Percentiles rank a stretch among this genome's conserved stretches.
Conservation (phyloP, 2,113 vertebrate species). For the Dromaius novaehollandiae region DNA sequence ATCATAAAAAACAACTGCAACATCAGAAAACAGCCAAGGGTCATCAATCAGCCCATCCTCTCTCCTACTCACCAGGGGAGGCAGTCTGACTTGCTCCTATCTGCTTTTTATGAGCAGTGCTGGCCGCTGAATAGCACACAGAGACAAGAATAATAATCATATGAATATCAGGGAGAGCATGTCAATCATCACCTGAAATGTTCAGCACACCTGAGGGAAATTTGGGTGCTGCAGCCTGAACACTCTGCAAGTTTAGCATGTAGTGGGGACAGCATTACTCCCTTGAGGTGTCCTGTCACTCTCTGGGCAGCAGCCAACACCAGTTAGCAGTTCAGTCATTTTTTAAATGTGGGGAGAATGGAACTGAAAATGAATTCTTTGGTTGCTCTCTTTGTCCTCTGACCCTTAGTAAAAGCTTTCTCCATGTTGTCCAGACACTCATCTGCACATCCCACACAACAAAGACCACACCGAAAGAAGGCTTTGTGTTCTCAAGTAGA, state of each 20-base stretch:
- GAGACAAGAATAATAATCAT: constrained; percentile 59
- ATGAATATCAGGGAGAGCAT: constrained; percentile 44
- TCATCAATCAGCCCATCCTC: constrained; percentile 78
- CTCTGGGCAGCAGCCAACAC: neutral
- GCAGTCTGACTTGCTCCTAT: constrained; percentile 43
- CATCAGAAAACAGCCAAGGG: constrained; percentile 71
- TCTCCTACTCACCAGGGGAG: constrained; percentile 51
- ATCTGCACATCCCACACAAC: neutral
- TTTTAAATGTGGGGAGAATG: neutral
- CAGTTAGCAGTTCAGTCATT: neutral
- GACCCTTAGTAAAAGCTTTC: neutral
- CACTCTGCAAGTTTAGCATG: constrained; percentile 5
- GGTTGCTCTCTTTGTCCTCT: neutral
- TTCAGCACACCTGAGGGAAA: constrained; percentile 33
- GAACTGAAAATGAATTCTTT: neutral
- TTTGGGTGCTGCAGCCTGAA: neutral
- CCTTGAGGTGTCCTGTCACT: neutral
- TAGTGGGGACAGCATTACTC: neutral
- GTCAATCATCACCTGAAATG: constrained; percentile 38
- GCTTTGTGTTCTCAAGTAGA: neutral
- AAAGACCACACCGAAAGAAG: neutral
- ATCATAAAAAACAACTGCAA: constrained; percentile 81
- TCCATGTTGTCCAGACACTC: neutral
- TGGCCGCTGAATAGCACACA: constrained; percentile 22
- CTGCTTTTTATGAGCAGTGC: constrained; percentile 58